Base-by-base conservation (phyloP, 2,113 vertebrate species). In the Halcyon malimbica region DNA sequence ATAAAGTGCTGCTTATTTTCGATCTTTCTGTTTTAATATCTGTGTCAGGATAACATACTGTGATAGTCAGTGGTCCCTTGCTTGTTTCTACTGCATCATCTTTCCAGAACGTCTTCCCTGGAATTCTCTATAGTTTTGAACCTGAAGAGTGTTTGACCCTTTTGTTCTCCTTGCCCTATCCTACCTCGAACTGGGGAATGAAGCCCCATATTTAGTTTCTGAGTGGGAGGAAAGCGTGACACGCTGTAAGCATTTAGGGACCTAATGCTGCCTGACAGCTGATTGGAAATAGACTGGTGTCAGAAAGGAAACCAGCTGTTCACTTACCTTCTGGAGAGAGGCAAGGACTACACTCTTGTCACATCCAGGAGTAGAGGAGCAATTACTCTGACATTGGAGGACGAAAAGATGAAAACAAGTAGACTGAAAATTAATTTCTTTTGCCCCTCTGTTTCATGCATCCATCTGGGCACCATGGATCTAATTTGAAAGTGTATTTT, bases 361-460 rank as follows among this genome's bases (percentile, higher is more conserved):
- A 83, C 86, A 88, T 78, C 76, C 90, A 90, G 63, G 63, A 95
- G 86, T 4, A 57, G 68, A 83, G 64, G 46, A 96, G 68, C 85
- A 94, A 88, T 96, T 80, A 90, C 84, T n/a, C 54, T 96, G 91
- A 83, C 87, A 69, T 24, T 89, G 64, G 88, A 94, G 56, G 64
- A 90, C 71, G 83, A 71, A 75, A 92, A 86, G 85, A 96, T 81
- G 79, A 81, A 86, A 95, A 94, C 56, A 51, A 74, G 46, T 83
- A 83, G 91, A 63, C 50, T 93, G 94, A 87, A 95, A 96, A 95
- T 96, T 92, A 92, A 93, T 96, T 90, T 96, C 46, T 90, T 90
- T 80, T 24, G 39, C 69, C 90, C 73, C 83, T 92, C 71, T 74
- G 90, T 87, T 95, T 81, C 60, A 1, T 71, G 51, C 60, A 39